phyloP scores from a whole-genome alignment of 2,113 vertebrate genomes.

The Pomatorhinus ruficollis region DNA sequence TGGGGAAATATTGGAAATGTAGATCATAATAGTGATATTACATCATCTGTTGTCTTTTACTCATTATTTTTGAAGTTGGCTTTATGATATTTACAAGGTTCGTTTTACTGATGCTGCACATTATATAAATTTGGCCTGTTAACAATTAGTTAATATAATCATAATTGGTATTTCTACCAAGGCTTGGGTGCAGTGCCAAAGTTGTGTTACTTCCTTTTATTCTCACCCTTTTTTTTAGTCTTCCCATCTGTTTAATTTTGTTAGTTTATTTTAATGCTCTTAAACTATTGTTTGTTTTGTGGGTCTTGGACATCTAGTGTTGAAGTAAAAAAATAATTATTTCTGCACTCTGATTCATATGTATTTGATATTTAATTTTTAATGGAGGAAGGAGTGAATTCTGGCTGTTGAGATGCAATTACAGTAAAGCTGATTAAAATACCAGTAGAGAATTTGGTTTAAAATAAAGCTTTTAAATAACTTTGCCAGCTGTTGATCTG shows the following conservation, averaged over 20 bases:
- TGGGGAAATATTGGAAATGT: neutral
- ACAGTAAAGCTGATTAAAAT: neutral
- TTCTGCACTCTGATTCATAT: neutral
- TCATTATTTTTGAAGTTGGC: neutral
- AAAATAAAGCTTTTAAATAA: neutral
- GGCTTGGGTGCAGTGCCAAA: neutral
- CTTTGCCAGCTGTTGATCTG: neutral
- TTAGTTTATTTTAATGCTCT: neutral
- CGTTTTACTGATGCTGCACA: neutral
- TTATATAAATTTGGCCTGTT: neutral
- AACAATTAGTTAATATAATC: neutral
- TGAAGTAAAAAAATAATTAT: neutral
- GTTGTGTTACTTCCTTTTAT: neutral
- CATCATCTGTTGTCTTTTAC: neutral
- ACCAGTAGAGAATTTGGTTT: neutral
- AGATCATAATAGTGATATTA: neutral
- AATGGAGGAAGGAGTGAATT: neutral
- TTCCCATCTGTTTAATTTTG: neutral
- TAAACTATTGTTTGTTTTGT: neutral
- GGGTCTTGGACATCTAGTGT: neutral
- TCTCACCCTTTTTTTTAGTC: neutral
- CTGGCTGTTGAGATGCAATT: neutral
- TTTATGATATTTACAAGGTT: neutral
- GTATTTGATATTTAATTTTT: neutral
- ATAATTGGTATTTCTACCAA: neutral